Percentiles rank a stretch among this genome's conserved stretches.
Conservation (phyloP, 2,888 invertebrate genomes). For the Disparrhopalites patrizii region DNA sequence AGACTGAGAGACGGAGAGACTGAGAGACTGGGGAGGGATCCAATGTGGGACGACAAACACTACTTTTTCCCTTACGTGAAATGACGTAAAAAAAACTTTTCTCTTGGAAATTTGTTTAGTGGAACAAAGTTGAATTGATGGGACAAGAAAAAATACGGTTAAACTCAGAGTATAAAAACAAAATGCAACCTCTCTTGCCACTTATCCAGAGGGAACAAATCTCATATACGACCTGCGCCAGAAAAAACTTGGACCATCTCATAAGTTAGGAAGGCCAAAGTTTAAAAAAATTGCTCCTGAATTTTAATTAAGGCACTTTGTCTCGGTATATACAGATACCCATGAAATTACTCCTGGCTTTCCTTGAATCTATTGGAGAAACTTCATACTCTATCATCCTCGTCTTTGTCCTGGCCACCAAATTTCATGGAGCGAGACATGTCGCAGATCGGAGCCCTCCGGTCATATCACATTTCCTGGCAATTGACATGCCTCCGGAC, state of each 20-base stretch:
- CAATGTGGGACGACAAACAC: not conserved
- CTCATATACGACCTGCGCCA: too few relatives aligned
- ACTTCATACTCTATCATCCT: too few relatives aligned
- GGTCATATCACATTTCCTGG: too few relatives aligned
- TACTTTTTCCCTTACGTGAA: not conserved
- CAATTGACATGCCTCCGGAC: too few relatives aligned
- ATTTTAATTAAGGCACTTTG: too few relatives aligned
- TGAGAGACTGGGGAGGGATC: not conserved
- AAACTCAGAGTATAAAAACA: constrained; percentile 32
- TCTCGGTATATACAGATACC: too few relatives aligned
- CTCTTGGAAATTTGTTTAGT: constrained; percentile 39
- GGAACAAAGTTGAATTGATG: constrained; percentile 46
- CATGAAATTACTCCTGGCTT: too few relatives aligned
- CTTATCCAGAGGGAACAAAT: too few relatives aligned
- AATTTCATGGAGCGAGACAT: too few relatives aligned
- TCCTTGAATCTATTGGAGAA: too few relatives aligned
- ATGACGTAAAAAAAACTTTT: constrained; percentile 29
- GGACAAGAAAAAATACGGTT: constrained; percentile 23
- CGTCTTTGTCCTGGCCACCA: too few relatives aligned
- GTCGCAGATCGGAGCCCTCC: too few relatives aligned
- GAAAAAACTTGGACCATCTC: not conserved
- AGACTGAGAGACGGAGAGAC: not conserved
- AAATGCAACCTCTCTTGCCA: constrained; percentile 25
- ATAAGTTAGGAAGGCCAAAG: not conserved
- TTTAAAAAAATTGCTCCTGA: not conserved